Conservation (phyloP, 2,113 vertebrate genomes). For the Desmodus rotundus region DNA sequence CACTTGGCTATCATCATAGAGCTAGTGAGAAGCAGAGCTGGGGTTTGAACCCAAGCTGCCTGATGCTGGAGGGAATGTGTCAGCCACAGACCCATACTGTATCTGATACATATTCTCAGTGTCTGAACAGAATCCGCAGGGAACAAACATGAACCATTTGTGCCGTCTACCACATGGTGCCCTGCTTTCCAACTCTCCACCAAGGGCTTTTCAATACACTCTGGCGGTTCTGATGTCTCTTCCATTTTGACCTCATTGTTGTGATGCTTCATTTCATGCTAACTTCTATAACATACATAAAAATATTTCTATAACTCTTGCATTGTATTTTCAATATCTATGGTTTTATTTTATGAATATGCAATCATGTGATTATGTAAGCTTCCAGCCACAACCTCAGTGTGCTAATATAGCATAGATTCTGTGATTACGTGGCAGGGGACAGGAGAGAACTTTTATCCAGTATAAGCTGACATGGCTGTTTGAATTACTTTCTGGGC, state of each 20-base stretch:
- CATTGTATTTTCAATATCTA: background rate
- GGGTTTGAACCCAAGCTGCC: background rate
- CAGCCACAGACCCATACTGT: background rate
- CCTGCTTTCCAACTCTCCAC: background rate
- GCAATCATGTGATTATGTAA: background rate
- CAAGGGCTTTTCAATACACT: background rate
- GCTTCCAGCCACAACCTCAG: background rate
- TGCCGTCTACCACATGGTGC: background rate
- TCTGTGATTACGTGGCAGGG: background rate
- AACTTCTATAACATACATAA: background rate
- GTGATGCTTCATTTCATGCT: background rate
- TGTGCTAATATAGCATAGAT: slow-evolving; percentile 2
- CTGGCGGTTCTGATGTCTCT: background rate
- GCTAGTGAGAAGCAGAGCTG: background rate
- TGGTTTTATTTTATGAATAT: background rate
- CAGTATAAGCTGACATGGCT: background rate
- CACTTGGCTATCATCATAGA: background rate
- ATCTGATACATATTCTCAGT: background rate
- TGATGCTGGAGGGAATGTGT: background rate
- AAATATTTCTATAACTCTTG: background rate
- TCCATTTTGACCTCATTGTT: background rate
- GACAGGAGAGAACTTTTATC: background rate
- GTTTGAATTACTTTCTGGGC: background rate
- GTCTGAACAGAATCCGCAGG: background rate
- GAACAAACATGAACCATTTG: background rate